Percentiles rank a stretch among this genome's conserved stretches.
These are phyloP conservation scores for Vollenhovia emeryi DNA, from an alignment of 1,140 invertebrate species.

Conservation along the genomic window DNA sequence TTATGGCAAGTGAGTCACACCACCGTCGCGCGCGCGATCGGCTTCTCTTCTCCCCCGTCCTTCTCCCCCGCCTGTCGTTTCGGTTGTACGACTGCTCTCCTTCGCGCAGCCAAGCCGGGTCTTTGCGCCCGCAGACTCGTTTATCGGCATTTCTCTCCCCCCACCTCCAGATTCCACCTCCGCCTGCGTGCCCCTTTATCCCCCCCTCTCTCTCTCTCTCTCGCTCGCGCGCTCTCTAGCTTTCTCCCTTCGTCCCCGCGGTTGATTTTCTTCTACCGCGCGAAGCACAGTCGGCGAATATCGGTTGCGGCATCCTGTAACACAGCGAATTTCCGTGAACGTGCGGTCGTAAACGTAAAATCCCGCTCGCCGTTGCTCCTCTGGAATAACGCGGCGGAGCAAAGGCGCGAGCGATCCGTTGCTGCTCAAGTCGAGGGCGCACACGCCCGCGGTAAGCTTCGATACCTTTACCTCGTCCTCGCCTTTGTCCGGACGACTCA, in stretches of 20 bases:
- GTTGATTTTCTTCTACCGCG: slow-evolving; percentile 9
- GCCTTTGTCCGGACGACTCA: neutral
- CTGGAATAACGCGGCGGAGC: neutral
- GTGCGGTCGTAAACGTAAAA: slow-evolving; percentile 42
- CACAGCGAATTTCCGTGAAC: slow-evolving; percentile 44
- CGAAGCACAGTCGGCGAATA: slow-evolving; percentile 37
- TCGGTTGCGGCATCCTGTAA: neutral
- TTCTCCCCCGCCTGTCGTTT: slow-evolving; percentile 27
- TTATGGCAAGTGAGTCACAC: slow-evolving; percentile 76
- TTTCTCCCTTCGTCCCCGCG: too few relatives aligned
- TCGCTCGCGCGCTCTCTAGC: neutral
- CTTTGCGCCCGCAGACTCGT: slow-evolving; percentile 49
- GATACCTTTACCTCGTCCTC: neutral
- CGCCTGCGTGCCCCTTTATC: neutral
- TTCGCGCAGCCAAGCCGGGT: neutral
- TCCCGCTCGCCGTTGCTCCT: neutral
- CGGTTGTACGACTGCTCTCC: slow-evolving; percentile 57
- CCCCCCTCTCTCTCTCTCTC: neutral
- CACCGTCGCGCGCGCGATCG: neutral
- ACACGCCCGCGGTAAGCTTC: neutral
- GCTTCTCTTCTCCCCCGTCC: neutral
- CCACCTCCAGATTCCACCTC: neutral
- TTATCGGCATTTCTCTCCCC: slow-evolving; percentile 42
- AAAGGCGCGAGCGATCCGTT: slow-evolving; percentile 4
- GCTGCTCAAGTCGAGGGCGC: neutral